Percentiles rank a stretch among this genome's conserved stretches.
Evolutionary conservation across 2,797 vertebrate genomes (phyloP).

Genomic region (Catostomus latipinnis): DNA sequence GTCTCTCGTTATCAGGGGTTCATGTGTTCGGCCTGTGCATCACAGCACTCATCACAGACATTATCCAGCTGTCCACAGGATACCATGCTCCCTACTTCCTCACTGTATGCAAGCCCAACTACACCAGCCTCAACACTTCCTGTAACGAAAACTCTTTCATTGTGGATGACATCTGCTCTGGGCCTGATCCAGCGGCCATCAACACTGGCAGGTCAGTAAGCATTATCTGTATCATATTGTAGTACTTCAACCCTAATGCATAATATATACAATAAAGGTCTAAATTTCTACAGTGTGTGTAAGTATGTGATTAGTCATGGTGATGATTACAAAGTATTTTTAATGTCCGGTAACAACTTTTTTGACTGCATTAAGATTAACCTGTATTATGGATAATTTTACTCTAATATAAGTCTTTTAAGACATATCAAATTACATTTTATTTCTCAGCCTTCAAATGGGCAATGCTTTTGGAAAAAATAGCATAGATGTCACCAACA

Average conservation of each 20-base stretch:
- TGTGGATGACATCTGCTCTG: slow-evolving; percentile 95
- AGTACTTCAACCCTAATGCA: background rate
- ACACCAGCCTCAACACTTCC: slow-evolving; percentile 89
- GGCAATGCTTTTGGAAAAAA: too few species aligned
- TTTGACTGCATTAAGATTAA: too few species aligned
- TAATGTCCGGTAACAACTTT: too few species aligned
- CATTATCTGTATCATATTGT: background rate
- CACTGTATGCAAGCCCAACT: slow-evolving; percentile 97
- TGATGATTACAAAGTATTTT: too few species aligned
- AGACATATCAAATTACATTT: too few species aligned
- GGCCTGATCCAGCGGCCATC: slow-evolving; percentile 86
- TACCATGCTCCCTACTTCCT: slow-evolving; percentile 96
- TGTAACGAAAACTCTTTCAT: slow-evolving; percentile 94
- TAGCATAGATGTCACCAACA: too few species aligned
- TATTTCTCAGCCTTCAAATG: too few species aligned
- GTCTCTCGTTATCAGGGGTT: slow-evolving; percentile 79
- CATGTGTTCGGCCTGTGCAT: slow-evolving; percentile 96
- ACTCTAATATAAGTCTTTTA: too few species aligned
- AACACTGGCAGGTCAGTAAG: slow-evolving; percentile 88
- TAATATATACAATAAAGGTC: background rate
- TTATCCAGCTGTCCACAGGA: slow-evolving; percentile 96
- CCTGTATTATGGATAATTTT: too few species aligned
- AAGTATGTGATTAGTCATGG: too few species aligned
- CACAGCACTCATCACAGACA: slow-evolving; percentile 95
- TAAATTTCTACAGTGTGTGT: background rate